phyloP scores from a whole-genome alignment of 2,888 invertebrate genomes.

The Noctua janthe region DNA sequence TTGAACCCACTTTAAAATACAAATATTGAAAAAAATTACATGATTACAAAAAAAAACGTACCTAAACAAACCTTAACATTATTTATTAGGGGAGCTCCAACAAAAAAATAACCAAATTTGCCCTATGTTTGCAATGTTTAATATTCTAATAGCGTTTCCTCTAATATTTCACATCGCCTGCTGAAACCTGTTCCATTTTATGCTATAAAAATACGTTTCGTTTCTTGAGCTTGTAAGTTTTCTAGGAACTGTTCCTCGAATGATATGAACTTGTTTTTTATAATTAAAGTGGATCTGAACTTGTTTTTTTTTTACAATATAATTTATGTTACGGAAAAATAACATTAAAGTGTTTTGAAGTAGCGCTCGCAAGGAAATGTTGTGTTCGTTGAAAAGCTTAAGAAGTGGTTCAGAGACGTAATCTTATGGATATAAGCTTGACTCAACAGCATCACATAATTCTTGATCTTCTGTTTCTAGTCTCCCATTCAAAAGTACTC shows the following conservation, averaged over 20 bases:
- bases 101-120: constrained; percentile 45
- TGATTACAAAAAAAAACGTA: neutral
- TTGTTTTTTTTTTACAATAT: neutral
- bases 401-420: too few relatives aligned
- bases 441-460: neutral
- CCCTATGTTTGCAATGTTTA: constrained; percentile 42
- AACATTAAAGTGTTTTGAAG: constrained; percentile 7
- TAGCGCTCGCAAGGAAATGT: neutral
- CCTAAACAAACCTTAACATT: constrained; percentile 38
- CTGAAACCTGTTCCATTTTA: constrained; percentile 43
- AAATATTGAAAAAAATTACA: constrained; percentile 6
- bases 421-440: neutral
- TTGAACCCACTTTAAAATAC: neutral
- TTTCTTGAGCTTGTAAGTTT: constrained; percentile 39
- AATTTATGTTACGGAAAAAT: neutral
- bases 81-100: constrained; percentile 13
- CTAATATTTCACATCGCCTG: constrained; percentile 46
- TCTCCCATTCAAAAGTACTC: neutral
- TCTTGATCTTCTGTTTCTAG: neutral
- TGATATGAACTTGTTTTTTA: constrained; percentile 1
- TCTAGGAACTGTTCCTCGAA: constrained; percentile 20
- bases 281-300: neutral
- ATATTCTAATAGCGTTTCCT: constrained; percentile 45
- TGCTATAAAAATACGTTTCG: constrained; percentile 36
- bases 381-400: neutral